Evolutionary conservation across 2,888 invertebrate genomes (phyloP).

Genomic region (Neuroscelio doddi): DNA sequence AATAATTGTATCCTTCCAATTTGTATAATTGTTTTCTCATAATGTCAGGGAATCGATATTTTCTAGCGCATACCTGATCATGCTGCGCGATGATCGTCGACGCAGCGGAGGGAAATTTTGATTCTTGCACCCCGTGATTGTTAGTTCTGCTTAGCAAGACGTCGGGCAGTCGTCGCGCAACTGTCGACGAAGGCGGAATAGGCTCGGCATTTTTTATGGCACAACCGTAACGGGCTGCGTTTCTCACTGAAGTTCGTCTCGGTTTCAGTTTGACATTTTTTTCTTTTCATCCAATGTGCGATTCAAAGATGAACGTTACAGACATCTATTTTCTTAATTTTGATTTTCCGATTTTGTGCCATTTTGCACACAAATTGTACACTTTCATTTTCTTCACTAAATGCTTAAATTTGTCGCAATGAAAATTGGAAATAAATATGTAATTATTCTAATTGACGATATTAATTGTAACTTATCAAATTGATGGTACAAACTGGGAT

Average conservation of each 20-base stretch:
- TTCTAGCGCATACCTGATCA: constrained; percentile 22
- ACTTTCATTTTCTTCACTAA: too few species aligned
- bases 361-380: too few species aligned
- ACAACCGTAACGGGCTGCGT: constrained; percentile 17
- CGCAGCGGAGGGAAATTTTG: constrained; percentile 49
- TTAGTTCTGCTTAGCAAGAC: constrained; percentile 31
- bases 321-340: not conserved
- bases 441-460: too few species aligned
- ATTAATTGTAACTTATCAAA: too few species aligned
- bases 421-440: too few species aligned
- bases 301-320: not conserved
- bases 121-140: constrained; percentile 45
- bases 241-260: too few species aligned
- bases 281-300: too few species aligned
- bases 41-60: too few species aligned
- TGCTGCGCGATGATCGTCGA: constrained; percentile 41
- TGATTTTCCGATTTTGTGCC: not conserved
- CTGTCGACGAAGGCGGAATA: constrained; percentile 55
- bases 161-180: constrained; percentile 57
- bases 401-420: too few species aligned
- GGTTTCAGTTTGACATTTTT: not conserved
- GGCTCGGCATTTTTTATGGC: constrained; percentile 20
- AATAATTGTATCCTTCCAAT: too few species aligned
- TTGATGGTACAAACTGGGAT: too few species aligned
- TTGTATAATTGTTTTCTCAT: too few species aligned